Percentiles rank a stretch among this genome's conserved stretches.
Evolutionary conservation across 1,140 invertebrate genomes (phyloP).

Genomic region (Limonius californicus): DNA sequence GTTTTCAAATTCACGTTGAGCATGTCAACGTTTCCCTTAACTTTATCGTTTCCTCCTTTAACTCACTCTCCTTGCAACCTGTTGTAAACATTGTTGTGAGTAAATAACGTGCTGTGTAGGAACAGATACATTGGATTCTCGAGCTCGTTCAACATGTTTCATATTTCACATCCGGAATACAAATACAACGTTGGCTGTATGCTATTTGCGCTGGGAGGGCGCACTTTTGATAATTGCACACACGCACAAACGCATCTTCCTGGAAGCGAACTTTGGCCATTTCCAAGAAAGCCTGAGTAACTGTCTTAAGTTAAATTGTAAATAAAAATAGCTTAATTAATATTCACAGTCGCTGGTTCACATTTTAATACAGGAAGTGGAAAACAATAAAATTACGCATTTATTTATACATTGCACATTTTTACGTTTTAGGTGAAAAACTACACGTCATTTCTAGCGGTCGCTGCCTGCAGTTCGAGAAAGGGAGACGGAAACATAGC

Average conservation of each 20-base stretch:
- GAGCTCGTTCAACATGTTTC: neutral
- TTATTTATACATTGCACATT: slow-evolving; percentile 12
- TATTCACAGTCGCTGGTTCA: neutral
- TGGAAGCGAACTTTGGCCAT: neutral
- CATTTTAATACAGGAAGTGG: slow-evolving; percentile 11
- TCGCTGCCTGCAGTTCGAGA: no score
- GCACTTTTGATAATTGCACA: neutral
- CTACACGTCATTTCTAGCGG: neutral
- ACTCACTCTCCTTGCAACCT: no score
- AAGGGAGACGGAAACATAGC: slow-evolving; percentile 1
- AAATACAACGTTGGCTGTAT: neutral
- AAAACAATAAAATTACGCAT: slow-evolving; percentile 14
- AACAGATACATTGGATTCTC: no score
- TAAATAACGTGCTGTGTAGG: no score
- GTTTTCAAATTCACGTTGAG: no score
- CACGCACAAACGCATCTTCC: neutral
- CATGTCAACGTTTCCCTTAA: no score
- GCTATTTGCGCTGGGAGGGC: no score
- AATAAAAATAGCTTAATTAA: slow-evolving; percentile 1
- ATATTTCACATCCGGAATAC: neutral
- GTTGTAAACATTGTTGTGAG: no score
- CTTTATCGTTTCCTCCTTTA: no score
- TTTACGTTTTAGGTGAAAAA: slow-evolving; percentile 8
- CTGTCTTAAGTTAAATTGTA: neutral
- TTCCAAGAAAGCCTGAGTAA: neutral